Evolutionary conservation across 2,113 vertebrate species (phyloP).

Genomic region (Caloenas nicobarica): DNA sequence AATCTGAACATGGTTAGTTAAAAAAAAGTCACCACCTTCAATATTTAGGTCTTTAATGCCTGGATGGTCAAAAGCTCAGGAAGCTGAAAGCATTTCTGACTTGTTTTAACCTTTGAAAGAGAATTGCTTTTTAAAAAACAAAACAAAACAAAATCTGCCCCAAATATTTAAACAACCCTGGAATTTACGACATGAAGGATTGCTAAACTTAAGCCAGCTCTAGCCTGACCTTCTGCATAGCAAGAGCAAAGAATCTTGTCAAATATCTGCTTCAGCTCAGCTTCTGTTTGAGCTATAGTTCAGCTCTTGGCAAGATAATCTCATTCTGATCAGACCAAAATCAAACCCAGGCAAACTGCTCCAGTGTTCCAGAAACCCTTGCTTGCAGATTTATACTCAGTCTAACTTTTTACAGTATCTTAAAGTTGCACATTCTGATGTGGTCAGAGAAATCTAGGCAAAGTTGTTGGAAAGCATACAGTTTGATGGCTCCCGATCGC

Average conservation of each 20-base stretch:
- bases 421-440: not conserved
- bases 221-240: conserved; percentile 21
- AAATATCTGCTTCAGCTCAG: not conserved
- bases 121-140: not conserved
- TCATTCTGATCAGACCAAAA: not conserved
- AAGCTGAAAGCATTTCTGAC: conserved; percentile 7
- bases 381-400: not conserved
- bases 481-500: conserved; percentile 92
- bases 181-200: conserved; percentile 44
- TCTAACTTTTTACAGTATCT: not conserved
- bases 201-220: conserved; percentile 24
- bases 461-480: conserved; percentile 84
- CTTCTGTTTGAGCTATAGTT: not conserved
- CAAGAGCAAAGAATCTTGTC: conserved; percentile 1
- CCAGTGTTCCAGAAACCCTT: not conserved
- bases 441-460: not conserved
- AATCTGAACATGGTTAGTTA: not conserved
- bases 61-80: not conserved
- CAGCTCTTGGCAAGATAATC: not conserved
- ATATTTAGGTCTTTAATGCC: not conserved
- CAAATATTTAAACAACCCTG: conserved; percentile 37
- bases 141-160: not conserved
- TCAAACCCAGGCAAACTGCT: not conserved
- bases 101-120: conserved; percentile 34
- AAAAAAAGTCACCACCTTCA: not conserved